Evolutionary conservation across 35 echinoderm and acorn worm species (phyloP), one percentile per base, ranked within the genome.

Genomic region (Ophiothrix spiculata): DNA sequence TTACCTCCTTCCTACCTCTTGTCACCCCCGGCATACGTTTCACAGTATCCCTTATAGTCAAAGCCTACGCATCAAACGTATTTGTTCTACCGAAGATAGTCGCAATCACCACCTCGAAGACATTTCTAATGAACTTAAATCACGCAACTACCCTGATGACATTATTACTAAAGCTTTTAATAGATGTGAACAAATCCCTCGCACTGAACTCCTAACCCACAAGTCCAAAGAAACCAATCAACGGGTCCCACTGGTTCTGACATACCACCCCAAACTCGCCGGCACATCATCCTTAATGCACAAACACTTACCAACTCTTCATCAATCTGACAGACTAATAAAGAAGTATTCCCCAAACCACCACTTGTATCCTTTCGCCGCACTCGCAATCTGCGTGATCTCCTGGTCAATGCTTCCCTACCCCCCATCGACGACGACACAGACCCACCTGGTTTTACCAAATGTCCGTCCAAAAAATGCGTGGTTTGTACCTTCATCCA

Each of bases 1-100:
- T 19, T 87, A 87, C 33, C 86, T 79, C 6, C 32, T 69, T 42
- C 86, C 86, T 34, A 87, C 86, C 31, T 60, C 40, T n/a, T 87
- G 39, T 54, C 86, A 87, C 17, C 42, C 40, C 37, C 79, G 79
- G 19, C 86, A 87, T 33, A 80, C 76, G 8, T 87, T 87, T 60
- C 1, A 0, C n/a, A 79, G 75, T 36, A 79, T 86, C 0, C 46
- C 46, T 79, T 87, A 78, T 29, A 87, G 42, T 38, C 86, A 87
- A 39, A 40, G 39, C 2, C 86, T 80, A 1, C 39, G 86, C 19
- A 64, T 56, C 3, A 56, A 36, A 13, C 40, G 86, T 3, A 87
- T 79, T 79, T 87, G 74, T 74, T 78, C 85, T 17, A 31, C 78
- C 32, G 56, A 2, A 1, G 63, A 74, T n/a, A 17, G 8, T 63